Conservation (phyloP, 2,888 invertebrate species). For the Dryobotodes eremita region DNA sequence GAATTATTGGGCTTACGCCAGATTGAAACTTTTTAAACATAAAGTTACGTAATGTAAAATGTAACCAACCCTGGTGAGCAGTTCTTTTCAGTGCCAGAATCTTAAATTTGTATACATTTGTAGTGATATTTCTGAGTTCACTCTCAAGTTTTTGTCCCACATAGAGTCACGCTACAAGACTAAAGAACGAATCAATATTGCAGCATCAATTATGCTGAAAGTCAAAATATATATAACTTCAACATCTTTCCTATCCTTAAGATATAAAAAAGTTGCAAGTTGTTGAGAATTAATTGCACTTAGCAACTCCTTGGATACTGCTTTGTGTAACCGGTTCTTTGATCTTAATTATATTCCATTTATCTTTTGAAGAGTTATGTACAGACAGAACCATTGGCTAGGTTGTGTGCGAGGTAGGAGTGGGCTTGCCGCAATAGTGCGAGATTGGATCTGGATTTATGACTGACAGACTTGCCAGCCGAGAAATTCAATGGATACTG, state of each 20-base stretch:
- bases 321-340: slow-evolving; percentile 31
- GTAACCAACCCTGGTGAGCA: slow-evolving; percentile 17
- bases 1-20: slow-evolving; percentile 41
- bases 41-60: slow-evolving; percentile 34
- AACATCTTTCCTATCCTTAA: neutral
- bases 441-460: slow-evolving; percentile 55
- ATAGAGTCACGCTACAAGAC: neutral
- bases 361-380: slow-evolving; percentile 42
- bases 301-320: slow-evolving; percentile 38
- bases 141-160: neutral
- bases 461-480: slow-evolving; percentile 14
- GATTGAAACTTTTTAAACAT: slow-evolving; percentile 24
- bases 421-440: slow-evolving; percentile 23
- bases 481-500: slow-evolving; percentile 35
- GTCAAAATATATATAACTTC: slow-evolving; percentile 8
- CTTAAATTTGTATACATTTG: neutral
- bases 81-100: slow-evolving; percentile 16
- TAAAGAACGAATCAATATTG: neutral
- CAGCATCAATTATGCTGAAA: slow-evolving; percentile 2
- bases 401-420: neutral
- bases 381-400: slow-evolving; percentile 21
- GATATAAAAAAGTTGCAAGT: slow-evolving; percentile 34
- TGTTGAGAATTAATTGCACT: slow-evolving; percentile 56
- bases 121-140: neutral
- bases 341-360: slow-evolving; percentile 45